A percentile compares a stretch with the other conserved stretches of the same genome.
Conservation (phyloP, 2,888 invertebrate genomes). For the Malacosoma neustria region DNA sequence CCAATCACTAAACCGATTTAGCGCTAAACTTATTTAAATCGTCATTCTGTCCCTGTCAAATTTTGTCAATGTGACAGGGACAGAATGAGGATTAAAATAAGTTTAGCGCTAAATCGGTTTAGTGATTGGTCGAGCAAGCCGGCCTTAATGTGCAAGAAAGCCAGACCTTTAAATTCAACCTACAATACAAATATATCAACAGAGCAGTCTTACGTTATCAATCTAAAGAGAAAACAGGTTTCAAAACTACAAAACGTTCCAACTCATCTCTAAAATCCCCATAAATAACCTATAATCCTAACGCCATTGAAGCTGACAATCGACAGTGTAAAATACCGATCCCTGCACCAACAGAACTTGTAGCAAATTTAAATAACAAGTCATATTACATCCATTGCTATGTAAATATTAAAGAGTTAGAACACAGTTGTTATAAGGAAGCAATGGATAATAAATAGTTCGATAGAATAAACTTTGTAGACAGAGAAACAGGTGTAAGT, state of each 20-base stretch:
- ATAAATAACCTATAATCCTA: conserved; percentile 58
- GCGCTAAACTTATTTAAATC: too few relatives aligned
- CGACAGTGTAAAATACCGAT: conserved; percentile 43
- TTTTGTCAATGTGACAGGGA: too few relatives aligned
- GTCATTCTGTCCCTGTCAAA: too few relatives aligned
- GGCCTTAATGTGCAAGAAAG: too few relatives aligned
- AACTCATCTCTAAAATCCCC: conserved; percentile 38
- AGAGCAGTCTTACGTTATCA: conserved; percentile 21
- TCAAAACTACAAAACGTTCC: conserved; percentile 32
- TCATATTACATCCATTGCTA: conserved; percentile 20
- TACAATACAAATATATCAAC: conserved; percentile 28
- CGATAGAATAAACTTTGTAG: conserved; percentile 7
- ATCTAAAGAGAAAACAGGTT: conserved; percentile 21
- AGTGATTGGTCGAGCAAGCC: too few relatives aligned
- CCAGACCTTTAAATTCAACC: conserved; percentile 24
- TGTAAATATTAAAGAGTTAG: background rate
- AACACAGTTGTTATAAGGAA: background rate
- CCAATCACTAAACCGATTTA: too few relatives aligned
- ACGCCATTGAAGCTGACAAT: conserved; percentile 40
- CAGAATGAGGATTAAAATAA: too few relatives aligned
- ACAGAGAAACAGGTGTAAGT: conserved; percentile 1
- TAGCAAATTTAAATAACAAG: conserved; percentile 6
- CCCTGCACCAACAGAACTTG: conserved; percentile 14
- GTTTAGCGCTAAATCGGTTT: too few relatives aligned
- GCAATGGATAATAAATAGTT: conserved; percentile 17